Conservation (phyloP, 1,140 invertebrate genomes). For the Drosophila nannoptera region DNA sequence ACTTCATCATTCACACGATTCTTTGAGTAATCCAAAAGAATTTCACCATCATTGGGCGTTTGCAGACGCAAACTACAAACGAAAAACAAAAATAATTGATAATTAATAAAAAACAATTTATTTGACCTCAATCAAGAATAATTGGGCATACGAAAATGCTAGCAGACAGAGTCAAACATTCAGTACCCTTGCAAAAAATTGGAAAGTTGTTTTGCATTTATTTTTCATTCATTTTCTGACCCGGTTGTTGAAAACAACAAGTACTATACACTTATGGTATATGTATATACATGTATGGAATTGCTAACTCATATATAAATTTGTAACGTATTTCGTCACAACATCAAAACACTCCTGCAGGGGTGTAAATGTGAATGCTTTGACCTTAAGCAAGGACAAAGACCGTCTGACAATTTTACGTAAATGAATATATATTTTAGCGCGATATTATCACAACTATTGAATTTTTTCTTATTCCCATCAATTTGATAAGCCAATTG, state of each 20-base stretch:
- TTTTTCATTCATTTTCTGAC: no score
- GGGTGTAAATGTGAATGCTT: slow-evolving; percentile 33
- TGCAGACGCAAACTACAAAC: slow-evolving; percentile 84
- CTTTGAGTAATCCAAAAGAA: slow-evolving; percentile 97
- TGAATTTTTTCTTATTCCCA: neutral
- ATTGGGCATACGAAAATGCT: neutral
- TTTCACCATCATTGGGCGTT: slow-evolving; percentile 91
- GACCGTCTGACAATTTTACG: slow-evolving; percentile 19
- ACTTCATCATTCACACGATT: slow-evolving; percentile 92
- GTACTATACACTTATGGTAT: neutral
- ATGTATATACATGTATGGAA: neutral
- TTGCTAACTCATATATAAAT: neutral
- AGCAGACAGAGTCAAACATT: no score
- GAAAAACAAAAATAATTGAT: slow-evolving; percentile 30
- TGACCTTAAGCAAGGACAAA: slow-evolving; percentile 75
- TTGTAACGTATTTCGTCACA: neutral
- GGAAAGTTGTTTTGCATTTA: no score
- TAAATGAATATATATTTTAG: slow-evolving; percentile 11
- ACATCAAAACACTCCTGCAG: slow-evolving; percentile 1
- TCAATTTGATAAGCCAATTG: neutral
- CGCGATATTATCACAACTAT: neutral
- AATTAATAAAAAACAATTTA: slow-evolving; percentile 34
- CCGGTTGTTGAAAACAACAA: no score
- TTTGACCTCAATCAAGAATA: slow-evolving; percentile 49
- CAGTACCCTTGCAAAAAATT: no score